Evolutionary conservation across 2,113 vertebrate genomes (phyloP).

Genomic region (Neopipo cinnamomea): DNA sequence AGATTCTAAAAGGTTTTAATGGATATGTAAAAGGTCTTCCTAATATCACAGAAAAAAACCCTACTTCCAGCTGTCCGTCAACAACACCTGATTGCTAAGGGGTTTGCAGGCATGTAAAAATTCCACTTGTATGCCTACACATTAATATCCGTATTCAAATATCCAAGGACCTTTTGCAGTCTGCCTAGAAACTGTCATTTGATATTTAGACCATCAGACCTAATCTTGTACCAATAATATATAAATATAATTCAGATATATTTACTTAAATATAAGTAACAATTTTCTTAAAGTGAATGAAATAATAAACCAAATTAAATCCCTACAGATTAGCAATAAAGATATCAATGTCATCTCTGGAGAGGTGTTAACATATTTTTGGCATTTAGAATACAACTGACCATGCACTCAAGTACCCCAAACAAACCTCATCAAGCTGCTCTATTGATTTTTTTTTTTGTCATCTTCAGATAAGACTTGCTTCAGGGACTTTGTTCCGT

Average conservation of each 20-base stretch:
- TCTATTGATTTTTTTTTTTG: background rate
- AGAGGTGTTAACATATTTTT: background rate
- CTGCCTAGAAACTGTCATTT: background rate
- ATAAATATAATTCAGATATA: background rate
- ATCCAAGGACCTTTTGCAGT: background rate
- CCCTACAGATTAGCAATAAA: background rate
- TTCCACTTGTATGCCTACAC: background rate
- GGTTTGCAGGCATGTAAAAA: background rate
- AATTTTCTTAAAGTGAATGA: background rate
- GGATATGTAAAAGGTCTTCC: background rate
- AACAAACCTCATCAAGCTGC: background rate
- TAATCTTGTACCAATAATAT: background rate
- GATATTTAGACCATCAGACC: background rate
- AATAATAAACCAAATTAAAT: background rate
- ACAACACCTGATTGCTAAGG: background rate
- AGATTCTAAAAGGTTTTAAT: background rate
- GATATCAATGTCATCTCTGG: background rate
- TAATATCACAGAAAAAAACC: background rate
- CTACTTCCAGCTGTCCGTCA: background rate
- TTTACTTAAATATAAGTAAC: background rate
- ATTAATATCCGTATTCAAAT: background rate
- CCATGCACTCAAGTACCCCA: background rate
- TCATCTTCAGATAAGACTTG: background rate
- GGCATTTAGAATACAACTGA: background rate
- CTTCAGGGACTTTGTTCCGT: background rate